Evolutionary conservation across 2,797 vertebrate genomes (phyloP), one percentile per base, ranked within the genome.

Genomic region (Ispidina picta): DNA sequence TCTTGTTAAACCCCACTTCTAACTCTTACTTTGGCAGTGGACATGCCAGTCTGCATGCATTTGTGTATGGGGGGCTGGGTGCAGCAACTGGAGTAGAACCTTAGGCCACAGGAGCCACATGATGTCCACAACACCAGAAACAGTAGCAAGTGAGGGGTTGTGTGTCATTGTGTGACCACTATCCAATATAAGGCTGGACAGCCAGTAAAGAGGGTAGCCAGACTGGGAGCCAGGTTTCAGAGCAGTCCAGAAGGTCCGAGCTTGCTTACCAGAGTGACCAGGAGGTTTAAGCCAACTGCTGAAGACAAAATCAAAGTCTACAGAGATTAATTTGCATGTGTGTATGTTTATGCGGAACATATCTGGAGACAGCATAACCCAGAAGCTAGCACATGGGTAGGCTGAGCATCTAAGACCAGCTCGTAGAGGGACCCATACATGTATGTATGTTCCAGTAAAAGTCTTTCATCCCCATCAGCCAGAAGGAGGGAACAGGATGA

Each of bases 61-160:
- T 22, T 1, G 0, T 15, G 9, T 35, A 29, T 12, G 21, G 25
- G 10, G 5, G 13, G 23, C 31, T 72, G 51, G 20, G 8, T 84
- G 43, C 13, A 58, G 62, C 39, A 78, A 4, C 6, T 18, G 28
- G 12, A 66, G 19, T 17, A 29, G 39, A 54, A 48, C 28, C 15
- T 44, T 51, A 17, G 31, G 12, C 56, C 49, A 60, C 41, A 48
- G 48, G 15, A 69, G 37, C 26, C 3, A 2, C 6, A 37, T 37
- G 37, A 16, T 6, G 5, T 41, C 35, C 63, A 58, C 43, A 52
- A 15, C 8, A 7, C 43, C 37, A 65, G n/a, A 43, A 58, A 62
- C 19, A 31, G 37, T 41, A 54, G 52, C 43, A 60, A 73, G n/a
- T 0, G 0, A 66, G 18, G 35, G 10, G 12, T 11, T 1, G 7